Percentiles rank a stretch among this genome's conserved stretches.
Evolutionary conservation across 2,888 invertebrate species (phyloP).

Genomic region (Amitus sp.): DNA sequence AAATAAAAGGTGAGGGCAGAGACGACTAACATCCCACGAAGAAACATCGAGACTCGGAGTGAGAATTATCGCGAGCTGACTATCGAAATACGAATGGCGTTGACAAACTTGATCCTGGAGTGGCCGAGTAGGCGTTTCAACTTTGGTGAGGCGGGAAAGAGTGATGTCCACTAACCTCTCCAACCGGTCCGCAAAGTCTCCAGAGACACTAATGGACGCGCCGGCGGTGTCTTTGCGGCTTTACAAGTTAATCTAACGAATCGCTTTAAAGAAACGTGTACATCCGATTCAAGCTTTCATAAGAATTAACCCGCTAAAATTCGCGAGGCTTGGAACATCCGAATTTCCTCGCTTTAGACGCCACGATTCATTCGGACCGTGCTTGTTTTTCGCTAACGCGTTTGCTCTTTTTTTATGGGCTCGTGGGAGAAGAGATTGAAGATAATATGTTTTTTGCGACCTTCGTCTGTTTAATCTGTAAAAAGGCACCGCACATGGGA

Average conservation of each 20-base stretch:
- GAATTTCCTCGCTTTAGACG: too few relatives aligned
- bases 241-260: slow-evolving; percentile 62
- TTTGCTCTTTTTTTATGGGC: too few relatives aligned
- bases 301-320: too few relatives aligned
- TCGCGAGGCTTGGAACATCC: too few relatives aligned
- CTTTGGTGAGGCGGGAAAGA: slow-evolving; percentile 47
- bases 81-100: slow-evolving; percentile 20
- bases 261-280: slow-evolving; percentile 13
- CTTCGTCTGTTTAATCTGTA: neutral
- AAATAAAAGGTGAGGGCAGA: neutral
- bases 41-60: slow-evolving; percentile 44
- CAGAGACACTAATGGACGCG: slow-evolving; percentile 54
- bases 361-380: slow-evolving; percentile 39
- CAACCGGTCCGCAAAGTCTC: slow-evolving; percentile 58
- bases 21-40: slow-evolving; percentile 16
- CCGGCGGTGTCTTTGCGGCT: slow-evolving; percentile 50
- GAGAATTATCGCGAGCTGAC: slow-evolving; percentile 44
- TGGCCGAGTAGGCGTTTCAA: slow-evolving; percentile 45
- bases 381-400: too few relatives aligned
- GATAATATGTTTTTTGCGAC: neutral
- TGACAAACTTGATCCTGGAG: slow-evolving; percentile 38
- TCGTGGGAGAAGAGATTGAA: neutral
- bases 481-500: neutral
- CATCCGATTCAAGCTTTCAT: too few relatives aligned
- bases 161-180: slow-evolving; percentile 47